Evolutionary conservation across 2,888 invertebrate species (phyloP).

Genomic region (Synanthedon vespiformis): DNA sequence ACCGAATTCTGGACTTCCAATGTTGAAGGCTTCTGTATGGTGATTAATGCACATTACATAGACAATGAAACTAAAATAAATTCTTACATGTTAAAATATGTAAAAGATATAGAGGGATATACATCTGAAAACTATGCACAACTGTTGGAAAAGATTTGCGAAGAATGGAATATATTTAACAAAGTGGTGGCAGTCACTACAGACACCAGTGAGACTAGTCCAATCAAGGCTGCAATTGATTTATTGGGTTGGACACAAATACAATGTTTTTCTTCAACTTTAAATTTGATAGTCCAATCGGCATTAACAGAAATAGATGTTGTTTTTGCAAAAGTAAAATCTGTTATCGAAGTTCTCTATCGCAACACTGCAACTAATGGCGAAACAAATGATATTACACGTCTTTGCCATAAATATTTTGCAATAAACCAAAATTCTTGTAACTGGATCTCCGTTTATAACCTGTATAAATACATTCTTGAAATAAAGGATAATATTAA

Average conservation of each 20-base stretch:
- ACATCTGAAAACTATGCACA: neutral
- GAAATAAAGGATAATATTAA: neutral
- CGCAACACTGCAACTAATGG: neutral
- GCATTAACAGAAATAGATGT: constrained; percentile 5
- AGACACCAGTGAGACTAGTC: neutral
- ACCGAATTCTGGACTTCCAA: neutral
- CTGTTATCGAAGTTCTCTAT: neutral
- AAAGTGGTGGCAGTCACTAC: neutral
- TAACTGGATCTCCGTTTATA: neutral
- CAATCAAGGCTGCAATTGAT: neutral
- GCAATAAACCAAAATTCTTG: neutral
- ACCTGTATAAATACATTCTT: neutral
- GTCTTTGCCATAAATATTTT: neutral
- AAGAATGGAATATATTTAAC: neutral
- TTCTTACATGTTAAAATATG: neutral
- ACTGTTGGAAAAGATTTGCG: neutral
- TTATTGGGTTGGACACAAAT: constrained; percentile 1
- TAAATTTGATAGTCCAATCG: constrained; percentile 4
- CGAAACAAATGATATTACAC: neutral
- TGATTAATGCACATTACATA: neutral
- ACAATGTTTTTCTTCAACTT: constrained; percentile 4
- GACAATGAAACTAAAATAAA: constrained; percentile 2
- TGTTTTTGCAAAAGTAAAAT: neutral
- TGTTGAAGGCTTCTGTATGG: neutral
- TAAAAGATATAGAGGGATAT: neutral